Evolutionary conservation across 2,888 invertebrate genomes (phyloP).

Genomic region (Teinopalpus imperialis): DNA sequence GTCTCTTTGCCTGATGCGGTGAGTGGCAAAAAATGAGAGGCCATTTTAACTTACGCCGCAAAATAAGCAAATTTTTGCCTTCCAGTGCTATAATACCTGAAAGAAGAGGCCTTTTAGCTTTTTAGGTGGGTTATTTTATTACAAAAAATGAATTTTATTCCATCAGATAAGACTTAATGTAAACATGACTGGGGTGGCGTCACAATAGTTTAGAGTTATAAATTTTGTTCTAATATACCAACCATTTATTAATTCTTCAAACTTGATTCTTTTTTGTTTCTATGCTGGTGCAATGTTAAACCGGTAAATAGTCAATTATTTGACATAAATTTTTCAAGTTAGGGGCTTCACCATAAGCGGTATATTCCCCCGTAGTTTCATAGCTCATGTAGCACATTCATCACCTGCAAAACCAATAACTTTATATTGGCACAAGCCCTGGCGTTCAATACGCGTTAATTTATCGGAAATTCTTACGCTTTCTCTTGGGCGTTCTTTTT

Average conservation of each 20-base stretch:
- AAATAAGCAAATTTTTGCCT: constrained; percentile 42
- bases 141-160: constrained; percentile 37
- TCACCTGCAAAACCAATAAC: too few relatives aligned
- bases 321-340: too few relatives aligned
- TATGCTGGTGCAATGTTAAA: too few relatives aligned
- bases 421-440: too few relatives aligned
- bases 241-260: not conserved
- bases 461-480: constrained; percentile 74
- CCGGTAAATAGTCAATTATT: too few relatives aligned
- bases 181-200: constrained; percentile 31
- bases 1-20: constrained; percentile 32
- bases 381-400: too few relatives aligned
- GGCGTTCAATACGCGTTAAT: constrained; percentile 60
- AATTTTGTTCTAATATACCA: not conserved
- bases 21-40: constrained; percentile 38
- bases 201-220: constrained; percentile 24
- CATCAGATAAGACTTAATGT: constrained; percentile 33
- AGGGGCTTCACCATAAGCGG: too few relatives aligned
- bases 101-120: constrained; percentile 38
- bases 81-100: constrained; percentile 35
- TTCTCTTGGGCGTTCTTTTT: constrained; percentile 72
- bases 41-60: constrained; percentile 37
- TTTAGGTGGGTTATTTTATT: constrained; percentile 39
- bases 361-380: too few relatives aligned
- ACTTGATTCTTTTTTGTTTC: not conserved